Evolutionary conservation across 2,888 invertebrate species (phyloP).

Genomic region (Oscheius myriophilus): DNA sequence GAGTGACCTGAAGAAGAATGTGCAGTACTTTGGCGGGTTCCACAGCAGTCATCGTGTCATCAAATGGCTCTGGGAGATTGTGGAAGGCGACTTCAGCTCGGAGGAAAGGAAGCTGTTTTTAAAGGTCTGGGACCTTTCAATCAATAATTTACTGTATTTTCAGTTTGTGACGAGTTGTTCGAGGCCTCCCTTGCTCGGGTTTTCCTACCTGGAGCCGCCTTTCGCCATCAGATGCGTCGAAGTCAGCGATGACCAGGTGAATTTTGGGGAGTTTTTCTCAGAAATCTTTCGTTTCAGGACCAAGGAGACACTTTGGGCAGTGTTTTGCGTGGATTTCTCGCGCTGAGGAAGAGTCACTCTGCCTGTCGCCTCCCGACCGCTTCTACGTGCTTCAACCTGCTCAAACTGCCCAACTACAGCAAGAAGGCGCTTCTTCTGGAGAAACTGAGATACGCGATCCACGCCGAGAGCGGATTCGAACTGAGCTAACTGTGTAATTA

Average conservation of each 20-base stretch:
- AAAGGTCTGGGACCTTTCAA: conserved; percentile 75
- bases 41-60: conserved; percentile 91
- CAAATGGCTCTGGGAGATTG: conserved; percentile 97
- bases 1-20: conserved; percentile 86
- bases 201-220: conserved; percentile 92
- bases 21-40: conserved; percentile 98
- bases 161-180: conserved; percentile 99
- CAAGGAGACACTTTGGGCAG: conserved; percentile 82
- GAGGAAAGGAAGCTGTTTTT: conserved; percentile 91
- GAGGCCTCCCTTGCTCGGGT: conserved; percentile 92
- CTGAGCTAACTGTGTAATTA: conserved; percentile 72
- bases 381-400: conserved; percentile 96
- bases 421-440: conserved; percentile 92
- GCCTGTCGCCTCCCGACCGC: conserved; percentile 76
- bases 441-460: conserved; percentile 94
- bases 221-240: conserved; percentile 98
- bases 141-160: conserved; percentile 74
- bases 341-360: conserved; percentile 92
- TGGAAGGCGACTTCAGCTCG: conserved; percentile 91
- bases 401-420: conserved; percentile 97
- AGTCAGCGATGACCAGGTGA: conserved; percentile 90
- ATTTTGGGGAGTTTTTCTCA: background rate
- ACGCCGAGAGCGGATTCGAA: conserved; percentile 97
- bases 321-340: conserved; percentile 96
- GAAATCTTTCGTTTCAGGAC: conserved; percentile 71